Evolutionary conservation across 30 jellyfish, hydroid and myxozoan genomes (phyloP), one percentile per base, ranked within the genome.

Genomic region (Clytia hemisphaerica): DNA sequence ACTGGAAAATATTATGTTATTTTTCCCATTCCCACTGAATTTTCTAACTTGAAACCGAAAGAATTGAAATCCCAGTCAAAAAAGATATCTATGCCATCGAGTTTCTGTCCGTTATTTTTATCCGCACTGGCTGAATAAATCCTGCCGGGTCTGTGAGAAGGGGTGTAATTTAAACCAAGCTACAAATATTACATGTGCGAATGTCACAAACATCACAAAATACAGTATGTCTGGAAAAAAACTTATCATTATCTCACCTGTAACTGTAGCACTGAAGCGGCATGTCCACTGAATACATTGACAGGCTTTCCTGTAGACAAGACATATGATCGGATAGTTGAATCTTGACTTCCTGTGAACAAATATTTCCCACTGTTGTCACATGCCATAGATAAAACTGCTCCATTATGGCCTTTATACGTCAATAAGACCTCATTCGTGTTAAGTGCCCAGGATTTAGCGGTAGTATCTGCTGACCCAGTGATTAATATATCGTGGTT

Each of bases 381-480:
- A n/a, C 73, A 83, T 2, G 97, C 94, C 14, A 88, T 60, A 61
- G 86, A 80, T 22, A 88, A 76, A 14, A 88, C 86, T 33, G 97
- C 95, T 48, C 80, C 90, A 24, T 57, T 74, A 51, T 88, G 97
- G 9, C 97, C 97, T 16, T 83, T 76, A 63, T 60, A 88, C 0
- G 97, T 88, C 67, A 80, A 46, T 12, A 88, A 55, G 37, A 88
- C 51, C 61, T 88, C 93, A 40, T 83, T 76, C 4, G 97, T 37
- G 37, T 84, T 81, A 57, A 88, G 68, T 33, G 93, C 80, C 97
- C 97, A 88, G 1, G 94, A 60, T 45, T 81, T 80, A 1, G 97
- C 97, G 0, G 97, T 88, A 63, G 74, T 55, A 47, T 88, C 97
- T 37, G 90, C 93, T 46, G 94, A 79, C 2, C 97, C 97, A 29